Evolutionary conservation across 2,888 invertebrate species (phyloP), one percentile per base, ranked within the genome.

Genomic region (Lymantria dispar): DNA sequence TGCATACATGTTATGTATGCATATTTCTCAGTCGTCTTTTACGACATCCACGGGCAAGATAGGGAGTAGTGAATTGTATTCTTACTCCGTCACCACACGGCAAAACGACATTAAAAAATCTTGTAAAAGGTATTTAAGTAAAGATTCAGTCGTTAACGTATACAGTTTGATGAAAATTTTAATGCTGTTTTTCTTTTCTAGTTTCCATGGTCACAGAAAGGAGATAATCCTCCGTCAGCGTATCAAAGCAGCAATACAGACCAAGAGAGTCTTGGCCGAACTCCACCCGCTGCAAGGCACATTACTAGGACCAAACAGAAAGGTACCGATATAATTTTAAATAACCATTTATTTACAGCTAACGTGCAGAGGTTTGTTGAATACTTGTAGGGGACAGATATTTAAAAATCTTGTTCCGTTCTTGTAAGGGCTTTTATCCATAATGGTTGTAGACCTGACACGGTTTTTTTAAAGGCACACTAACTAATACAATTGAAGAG

Each of bases 231-330:
- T 8, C 60, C 71, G 2, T 64, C 68, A 0, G 70, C 73, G 41
- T 80, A 79, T 57, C 85, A 83, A 58, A 87, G 87, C 78, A 89
- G 88, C 75, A 87, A 80, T 65, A 88, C 90, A 0, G 90, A 89
- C 64, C 68, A 82, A 9, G 89, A 90, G 56, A 89, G 88, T 54
- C 76, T 89, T 8, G 87, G 89, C 38, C 75, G 90, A n/a, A 90
- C 90, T 0, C 90, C 90, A 1, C 89, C 87, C 0, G 74, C 78
- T 1, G 66, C 85, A 43, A 60, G 88, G 8, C 85, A 85, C 59
- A 68, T 71, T 8, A 73, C 74, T 54, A 76, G 78, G 67, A 76
- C 69, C 61, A 86, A 85, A 68, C 82, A 82, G 31, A 88, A 86
- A 87, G 87, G 89, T 88, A 64, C 37, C 8, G 15, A 39, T 40